phyloP scores from a whole-genome alignment of 2,113 vertebrate genomes.

The Fregata magnificens region DNA sequence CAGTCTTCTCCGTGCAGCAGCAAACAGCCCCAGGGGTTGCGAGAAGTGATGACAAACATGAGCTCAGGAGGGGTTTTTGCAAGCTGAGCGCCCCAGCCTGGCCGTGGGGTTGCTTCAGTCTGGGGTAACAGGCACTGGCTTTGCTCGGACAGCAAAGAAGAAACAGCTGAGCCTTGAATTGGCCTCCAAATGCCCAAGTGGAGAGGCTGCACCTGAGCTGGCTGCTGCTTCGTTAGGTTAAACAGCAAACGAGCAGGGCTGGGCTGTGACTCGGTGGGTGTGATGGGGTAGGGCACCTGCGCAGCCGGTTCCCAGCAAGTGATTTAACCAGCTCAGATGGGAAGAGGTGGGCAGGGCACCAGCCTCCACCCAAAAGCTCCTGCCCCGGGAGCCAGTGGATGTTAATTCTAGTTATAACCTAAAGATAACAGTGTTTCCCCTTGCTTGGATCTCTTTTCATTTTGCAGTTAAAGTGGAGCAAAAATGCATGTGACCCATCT shows the following conservation, averaged over 20 bases:
- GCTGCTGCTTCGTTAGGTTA: neutral
- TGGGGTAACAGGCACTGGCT: neutral
- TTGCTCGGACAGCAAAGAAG: neutral
- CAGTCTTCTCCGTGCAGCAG: neutral
- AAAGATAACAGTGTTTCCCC: neutral
- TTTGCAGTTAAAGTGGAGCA: neutral
- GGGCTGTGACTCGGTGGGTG: neutral
- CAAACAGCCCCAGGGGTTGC: fast-evolving
- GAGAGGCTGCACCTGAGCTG: fast-evolving
- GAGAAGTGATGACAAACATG: fast-evolving
- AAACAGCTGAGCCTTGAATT: neutral
- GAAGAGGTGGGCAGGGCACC: neutral
- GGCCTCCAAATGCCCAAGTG: fast-evolving
- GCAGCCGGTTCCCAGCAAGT: neutral
- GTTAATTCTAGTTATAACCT: fast-evolving
- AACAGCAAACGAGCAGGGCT: neutral
- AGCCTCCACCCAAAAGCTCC: neutral
- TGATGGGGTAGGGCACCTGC: neutral
- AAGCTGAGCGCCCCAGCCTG: neutral
- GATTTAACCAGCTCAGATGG: neutral
- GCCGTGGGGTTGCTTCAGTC: fast-evolving
- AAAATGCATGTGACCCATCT: fast-evolving
- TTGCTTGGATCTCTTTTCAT: fast-evolving
- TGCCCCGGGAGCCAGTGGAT: neutral
- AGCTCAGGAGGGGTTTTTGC: neutral